Evolutionary conservation across 2,113 vertebrate species (phyloP), one percentile per base, ranked within the genome.

Genomic region (Neofelis nebulosa): DNA sequence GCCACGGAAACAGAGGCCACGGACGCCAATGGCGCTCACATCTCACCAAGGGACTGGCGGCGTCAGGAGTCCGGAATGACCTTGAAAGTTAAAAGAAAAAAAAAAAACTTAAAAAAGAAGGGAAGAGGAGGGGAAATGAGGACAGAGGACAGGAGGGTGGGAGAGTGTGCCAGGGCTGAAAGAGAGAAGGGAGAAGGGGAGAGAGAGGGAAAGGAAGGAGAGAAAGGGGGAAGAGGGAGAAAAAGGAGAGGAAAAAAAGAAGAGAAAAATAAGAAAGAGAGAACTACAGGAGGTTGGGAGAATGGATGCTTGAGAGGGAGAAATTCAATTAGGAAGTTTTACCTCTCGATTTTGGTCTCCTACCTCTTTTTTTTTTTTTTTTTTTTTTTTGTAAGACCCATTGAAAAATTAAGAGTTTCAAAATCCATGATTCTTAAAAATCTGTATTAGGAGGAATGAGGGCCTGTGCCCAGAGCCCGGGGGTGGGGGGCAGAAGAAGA

Each of bases 51-150:
- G 99, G 99, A 99, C 99, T 99, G 99, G 99, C 99, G 99, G 99
- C 99, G 98, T 99, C 99, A 99, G 99, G 99, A 99, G 99, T 99
- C 99, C 99, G 99, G 98, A 99, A 99, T 99, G 99, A 99, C 99
- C 99, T 99, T 99, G 99, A 99, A 99, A 99, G 99, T 99, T 99
- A 98, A 98, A 99, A 99, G 98, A 98, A 98, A 99, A 99, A 99
- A 99, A 99, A 99, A 98, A 99, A 99, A 99, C 98, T 98, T 88
- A 97, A 98, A 98, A 93, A 97, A 97, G 50, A 97, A 84, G 14
- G 38, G 95, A 95, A 92, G 66, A 96, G 96, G 96, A 92, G 98
- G 98, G 95, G 97, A 99, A 98, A 98, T 95, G 98, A 98, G 98
- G 98, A 98, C 97, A 91, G 98, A 98, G 98, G 98, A 98, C 97